Evolutionary conservation across 92 coral and sea anemone species (phyloP), one percentile per base, ranked within the genome.

Genomic region (Heteractis magnifica): DNA sequence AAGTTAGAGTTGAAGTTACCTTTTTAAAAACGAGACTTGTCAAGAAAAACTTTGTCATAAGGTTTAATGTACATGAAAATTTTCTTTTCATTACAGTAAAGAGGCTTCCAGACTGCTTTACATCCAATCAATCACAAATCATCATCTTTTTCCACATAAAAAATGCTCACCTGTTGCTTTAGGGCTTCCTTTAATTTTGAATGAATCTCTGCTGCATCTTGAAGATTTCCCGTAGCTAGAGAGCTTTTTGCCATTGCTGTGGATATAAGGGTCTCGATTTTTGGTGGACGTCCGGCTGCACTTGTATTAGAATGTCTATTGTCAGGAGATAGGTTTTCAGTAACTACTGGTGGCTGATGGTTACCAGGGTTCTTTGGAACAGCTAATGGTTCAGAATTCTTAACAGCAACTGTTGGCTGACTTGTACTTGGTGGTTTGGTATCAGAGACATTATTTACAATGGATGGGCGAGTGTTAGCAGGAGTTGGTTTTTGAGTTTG

Each of bases 171-270:
- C 86, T 94, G 96, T 77, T 90, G 88, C 48, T 86, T 91, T 19
- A 91, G 82, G 49, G 90, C 92, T 56, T 89, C 91, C 56, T 95
- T 92, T 9, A 93, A 89, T 34, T 76, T 88, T 5, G 92, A 96
- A 74, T 95, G 94, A 19, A 92, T 81, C 83, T 92, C 95, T 0
- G 92, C 98, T 14, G 79, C 84, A 60, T 93, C 98, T 74, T 94
- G 95, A 44, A 90, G 90, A 20, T 81, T 83, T 56, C 88, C 91
- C 70, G 65, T 51, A 68, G 51, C 84, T 11, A 58, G 60, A 23
- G 70, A 65, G 71, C 52, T 83, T 56, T 81, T 78, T 23, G 85
- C 88, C 73, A 77, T 88, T 12, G 88, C 75, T 44, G 71, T 15
- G 10, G 82, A 77, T 34, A 75, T 56, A 77, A 82, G 75, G n/a